phyloP scores from a whole-genome alignment of 1,140 invertebrate genomes.

The Euwallacea fornicatus region DNA sequence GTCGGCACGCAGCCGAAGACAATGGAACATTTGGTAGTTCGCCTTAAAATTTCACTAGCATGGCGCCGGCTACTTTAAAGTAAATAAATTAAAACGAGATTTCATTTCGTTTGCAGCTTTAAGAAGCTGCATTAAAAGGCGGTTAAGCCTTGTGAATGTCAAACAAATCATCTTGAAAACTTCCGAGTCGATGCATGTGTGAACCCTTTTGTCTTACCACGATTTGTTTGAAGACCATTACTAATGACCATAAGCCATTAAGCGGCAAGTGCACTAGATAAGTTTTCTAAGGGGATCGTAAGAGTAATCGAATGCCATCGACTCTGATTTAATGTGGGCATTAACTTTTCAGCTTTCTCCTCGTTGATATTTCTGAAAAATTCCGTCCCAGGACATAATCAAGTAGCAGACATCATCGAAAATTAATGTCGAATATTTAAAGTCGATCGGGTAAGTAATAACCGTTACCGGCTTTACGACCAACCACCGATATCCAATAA shows the following conservation, averaged over 20 bases:
- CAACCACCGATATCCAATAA: slow-evolving; percentile 9
- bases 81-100: neutral
- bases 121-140: neutral
- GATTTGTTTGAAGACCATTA: neutral
- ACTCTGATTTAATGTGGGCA: too few relatives aligned
- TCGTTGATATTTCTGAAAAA: too few relatives aligned
- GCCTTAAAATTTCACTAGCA: slow-evolving; percentile 4
- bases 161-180: slow-evolving; percentile 2
- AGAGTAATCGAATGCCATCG: too few relatives aligned
- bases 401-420: neutral
- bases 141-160: neutral
- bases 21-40: neutral
- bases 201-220: neutral
- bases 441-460: slow-evolving; percentile 4
- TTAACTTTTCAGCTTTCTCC: too few relatives aligned
- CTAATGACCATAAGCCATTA: neutral
- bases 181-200: neutral
- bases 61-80: neutral
- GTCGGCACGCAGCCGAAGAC: neutral
- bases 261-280: neutral
- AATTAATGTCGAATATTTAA: neutral
- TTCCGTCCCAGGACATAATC: too few relatives aligned
- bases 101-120: neutral
- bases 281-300: too few relatives aligned
- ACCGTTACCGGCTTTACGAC: neutral